A percentile compares a stretch with the other conserved stretches of the same genome.
phyloP scores from a whole-genome alignment of 92 coral and sea anemone genomes.

The Zoanthus gigantus region DNA sequence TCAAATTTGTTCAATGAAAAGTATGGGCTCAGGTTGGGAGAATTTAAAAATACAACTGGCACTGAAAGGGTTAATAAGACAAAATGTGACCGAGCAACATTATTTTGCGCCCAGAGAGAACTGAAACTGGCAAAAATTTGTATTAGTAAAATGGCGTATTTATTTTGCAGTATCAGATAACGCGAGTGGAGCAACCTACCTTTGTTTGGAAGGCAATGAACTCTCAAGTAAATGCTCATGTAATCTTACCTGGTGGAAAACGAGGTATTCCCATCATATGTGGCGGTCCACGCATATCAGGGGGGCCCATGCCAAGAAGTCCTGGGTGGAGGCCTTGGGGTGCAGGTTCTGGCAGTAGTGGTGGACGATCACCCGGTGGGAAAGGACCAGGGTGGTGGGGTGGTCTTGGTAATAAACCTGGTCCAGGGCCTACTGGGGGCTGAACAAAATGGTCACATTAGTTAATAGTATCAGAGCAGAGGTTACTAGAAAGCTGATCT shows the following conservation, averaged over 20 bases:
- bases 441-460: not conserved
- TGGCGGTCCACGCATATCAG: constrained; percentile 36
- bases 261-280: constrained; percentile 28
- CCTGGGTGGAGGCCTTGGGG: constrained; percentile 45
- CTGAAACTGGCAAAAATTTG: no score
- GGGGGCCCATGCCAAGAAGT: constrained; percentile 37
- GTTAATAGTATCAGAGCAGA: no score
- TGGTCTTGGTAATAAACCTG: constrained; percentile 59
- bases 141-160: no score
- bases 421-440: constrained; percentile 35
- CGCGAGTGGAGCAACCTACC: not conserved
- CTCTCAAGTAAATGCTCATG: not conserved
- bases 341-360: constrained; percentile 58
- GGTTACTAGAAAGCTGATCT: no score
- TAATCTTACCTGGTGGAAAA: constrained; percentile 36
- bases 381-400: constrained; percentile 63
- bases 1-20: no score
- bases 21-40: no score
- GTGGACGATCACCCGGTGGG: constrained; percentile 55
- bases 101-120: no score
- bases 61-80: no score
- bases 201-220: not conserved
- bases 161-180: no score
- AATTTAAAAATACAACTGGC: no score
- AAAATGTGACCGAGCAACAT: no score